A percentile compares a stretch with the other conserved stretches of the same genome.
Conservation (phyloP, 2,888 invertebrate genomes). For the Athalia rosae region DNA sequence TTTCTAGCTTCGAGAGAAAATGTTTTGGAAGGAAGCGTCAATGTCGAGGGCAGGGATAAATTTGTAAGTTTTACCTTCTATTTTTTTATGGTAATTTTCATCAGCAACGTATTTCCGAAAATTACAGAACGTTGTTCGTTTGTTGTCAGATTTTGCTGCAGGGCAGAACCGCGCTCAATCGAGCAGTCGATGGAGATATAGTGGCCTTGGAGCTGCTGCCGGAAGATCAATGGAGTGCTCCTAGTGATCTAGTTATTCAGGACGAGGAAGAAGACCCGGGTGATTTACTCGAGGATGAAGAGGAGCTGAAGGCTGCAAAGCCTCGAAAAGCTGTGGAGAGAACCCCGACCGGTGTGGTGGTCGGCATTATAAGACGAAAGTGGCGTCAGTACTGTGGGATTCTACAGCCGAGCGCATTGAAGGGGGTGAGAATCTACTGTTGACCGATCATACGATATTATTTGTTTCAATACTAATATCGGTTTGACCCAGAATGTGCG, state of each 20-base stretch:
- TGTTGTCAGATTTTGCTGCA: constrained; percentile 84
- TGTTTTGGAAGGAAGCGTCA: constrained; percentile 93
- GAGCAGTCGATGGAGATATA: constrained; percentile 95
- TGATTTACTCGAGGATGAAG: constrained; percentile 80
- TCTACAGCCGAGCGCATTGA: constrained; percentile 84
- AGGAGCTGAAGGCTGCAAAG: constrained; percentile 65
- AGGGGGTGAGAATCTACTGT: constrained; percentile 73
- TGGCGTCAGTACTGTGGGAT: constrained; percentile 99
- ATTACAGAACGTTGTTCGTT: constrained; percentile 15
- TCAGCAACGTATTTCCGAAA: constrained; percentile 29
- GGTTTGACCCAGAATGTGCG: constrained; percentile 72
- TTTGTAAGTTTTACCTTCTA: constrained; percentile 77
- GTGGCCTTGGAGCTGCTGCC: constrained; percentile 94
- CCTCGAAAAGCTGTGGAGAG: constrained; percentile 58
- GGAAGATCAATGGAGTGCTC: constrained; percentile 91
- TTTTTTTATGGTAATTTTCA: background rate
- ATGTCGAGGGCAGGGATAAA: constrained; percentile 86
- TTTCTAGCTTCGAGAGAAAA: constrained; percentile 94
- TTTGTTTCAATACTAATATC: background rate
- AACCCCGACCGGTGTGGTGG: constrained; percentile 82
- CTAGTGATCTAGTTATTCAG: constrained; percentile 89
- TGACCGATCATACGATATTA: too few relatives aligned
- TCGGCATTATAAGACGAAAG: constrained; percentile 96
- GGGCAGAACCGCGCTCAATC: constrained; percentile 90
- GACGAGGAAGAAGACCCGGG: constrained; percentile 84